Conservation (phyloP, 2,113 vertebrate species). For the Grammomys surdaster region DNA sequence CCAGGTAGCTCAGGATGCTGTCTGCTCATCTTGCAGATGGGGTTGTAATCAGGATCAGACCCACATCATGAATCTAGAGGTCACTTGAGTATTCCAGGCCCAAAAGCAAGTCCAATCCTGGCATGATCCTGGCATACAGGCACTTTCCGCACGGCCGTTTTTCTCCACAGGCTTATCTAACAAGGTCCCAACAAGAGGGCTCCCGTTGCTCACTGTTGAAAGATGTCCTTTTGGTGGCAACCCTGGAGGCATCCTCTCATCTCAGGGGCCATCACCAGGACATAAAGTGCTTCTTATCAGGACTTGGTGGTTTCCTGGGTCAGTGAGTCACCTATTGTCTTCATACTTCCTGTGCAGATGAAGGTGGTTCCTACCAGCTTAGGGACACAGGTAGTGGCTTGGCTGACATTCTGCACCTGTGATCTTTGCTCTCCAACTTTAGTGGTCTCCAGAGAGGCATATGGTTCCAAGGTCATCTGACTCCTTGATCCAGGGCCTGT, state of each 20-base stretch:
- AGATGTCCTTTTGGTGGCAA: not conserved
- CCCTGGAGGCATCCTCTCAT: not conserved
- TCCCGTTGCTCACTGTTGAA: not conserved
- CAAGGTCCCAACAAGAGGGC: not conserved
- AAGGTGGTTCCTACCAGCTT: not conserved
- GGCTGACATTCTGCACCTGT: too few species aligned
- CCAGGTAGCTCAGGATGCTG: not conserved
- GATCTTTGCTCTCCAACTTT: not conserved
- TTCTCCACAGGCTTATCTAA: not conserved
- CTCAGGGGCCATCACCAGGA: not conserved
- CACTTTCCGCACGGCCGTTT: not conserved
- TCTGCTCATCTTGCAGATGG: not conserved
- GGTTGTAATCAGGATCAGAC: not conserved
- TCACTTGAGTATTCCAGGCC: not conserved
- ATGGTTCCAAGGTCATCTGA: too few species aligned
- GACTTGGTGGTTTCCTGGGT: not conserved
- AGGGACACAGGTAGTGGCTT: accelerated
- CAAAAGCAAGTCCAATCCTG: not conserved
- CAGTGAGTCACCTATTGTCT: accelerated
- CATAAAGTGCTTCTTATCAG: not conserved
- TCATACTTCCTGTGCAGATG: not conserved
- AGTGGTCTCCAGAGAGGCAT: not conserved
- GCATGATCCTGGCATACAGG: not conserved
- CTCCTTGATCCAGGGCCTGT: not conserved
- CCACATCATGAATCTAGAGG: not conserved